Percentiles rank a stretch among this genome's conserved stretches.
Evolutionary conservation across 2,888 invertebrate genomes (phyloP).

Genomic region (Eupithecia inturbata): DNA sequence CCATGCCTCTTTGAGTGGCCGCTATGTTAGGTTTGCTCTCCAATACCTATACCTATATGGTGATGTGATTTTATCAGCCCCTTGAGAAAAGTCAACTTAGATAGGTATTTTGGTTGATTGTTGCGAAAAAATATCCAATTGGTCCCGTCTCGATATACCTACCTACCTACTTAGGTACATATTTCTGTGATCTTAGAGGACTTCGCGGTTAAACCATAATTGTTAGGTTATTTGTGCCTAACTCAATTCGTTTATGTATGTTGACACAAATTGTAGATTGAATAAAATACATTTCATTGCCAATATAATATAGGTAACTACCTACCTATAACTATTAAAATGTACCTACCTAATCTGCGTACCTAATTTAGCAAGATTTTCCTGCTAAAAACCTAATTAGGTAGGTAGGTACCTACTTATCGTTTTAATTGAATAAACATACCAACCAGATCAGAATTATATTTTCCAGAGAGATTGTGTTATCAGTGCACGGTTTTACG

Average conservation of each 20-base stretch:
- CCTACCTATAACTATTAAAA: too few species aligned
- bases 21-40: slow-evolving; percentile 26
- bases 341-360: too few species aligned
- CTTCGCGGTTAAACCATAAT: background rate
- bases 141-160: too few species aligned
- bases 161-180: too few species aligned
- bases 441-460: slow-evolving; percentile 10
- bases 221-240: background rate
- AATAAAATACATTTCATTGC: too few species aligned
- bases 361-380: background rate
- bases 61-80: background rate
- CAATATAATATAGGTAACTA: too few species aligned
- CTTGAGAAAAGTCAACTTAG: background rate
- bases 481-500: background rate
- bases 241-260: too few species aligned
- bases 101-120: background rate
- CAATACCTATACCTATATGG: too few species aligned
- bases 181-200: too few species aligned
- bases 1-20: slow-evolving; percentile 20
- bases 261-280: too few species aligned
- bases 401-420: slow-evolving; percentile 6
- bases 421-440: slow-evolving; percentile 22
- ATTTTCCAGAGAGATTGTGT: slow-evolving; percentile 12
- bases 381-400: too few species aligned
- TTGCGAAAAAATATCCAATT: background rate